A percentile compares a stretch with the other conserved stretches of the same genome.
phyloP scores from a whole-genome alignment of 1,140 invertebrate species.

The Drosophila truncata region DNA sequence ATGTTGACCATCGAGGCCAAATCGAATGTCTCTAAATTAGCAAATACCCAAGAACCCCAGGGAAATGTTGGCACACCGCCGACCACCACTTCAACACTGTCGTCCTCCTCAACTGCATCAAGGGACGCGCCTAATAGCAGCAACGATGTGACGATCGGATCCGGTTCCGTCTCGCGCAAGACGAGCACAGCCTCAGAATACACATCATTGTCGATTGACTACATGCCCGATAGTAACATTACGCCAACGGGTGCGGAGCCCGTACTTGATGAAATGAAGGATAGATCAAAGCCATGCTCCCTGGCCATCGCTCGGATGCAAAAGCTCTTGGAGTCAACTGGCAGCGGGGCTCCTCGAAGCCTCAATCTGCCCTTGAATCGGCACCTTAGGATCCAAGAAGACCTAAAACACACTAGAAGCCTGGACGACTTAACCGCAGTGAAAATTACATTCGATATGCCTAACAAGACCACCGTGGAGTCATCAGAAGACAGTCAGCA shows the following conservation, averaged over 20 bases:
- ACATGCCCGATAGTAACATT: constrained; percentile 86
- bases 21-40: constrained; percentile 37
- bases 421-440: constrained; percentile 71
- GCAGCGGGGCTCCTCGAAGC: constrained; percentile 58
- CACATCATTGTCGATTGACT: constrained; percentile 85
- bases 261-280: constrained; percentile 40
- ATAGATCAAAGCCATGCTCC: constrained; percentile 57
- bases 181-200: constrained; percentile 86
- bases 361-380: constrained; percentile 70
- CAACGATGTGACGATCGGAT: constrained; percentile 86
- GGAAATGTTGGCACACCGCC: constrained; percentile 57
- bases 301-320: constrained; percentile 64
- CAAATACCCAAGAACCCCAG: constrained; percentile 41
- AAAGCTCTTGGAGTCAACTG: constrained; percentile 63
- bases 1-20: constrained; percentile 44
- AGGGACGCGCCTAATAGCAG: constrained; percentile 74
- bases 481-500: constrained; percentile 9
- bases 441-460: constrained; percentile 79
- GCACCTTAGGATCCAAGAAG: constrained; percentile 64
- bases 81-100: constrained; percentile 75
- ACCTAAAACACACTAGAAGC: constrained; percentile 69
- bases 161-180: constrained; percentile 86
- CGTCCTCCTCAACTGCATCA: constrained; percentile 71
- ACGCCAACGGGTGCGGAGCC: constrained; percentile 72
- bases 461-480: constrained; percentile 42